Evolutionary conservation across 1,140 invertebrate species (phyloP).

Genomic region (Drosophila pallidifrons): DNA sequence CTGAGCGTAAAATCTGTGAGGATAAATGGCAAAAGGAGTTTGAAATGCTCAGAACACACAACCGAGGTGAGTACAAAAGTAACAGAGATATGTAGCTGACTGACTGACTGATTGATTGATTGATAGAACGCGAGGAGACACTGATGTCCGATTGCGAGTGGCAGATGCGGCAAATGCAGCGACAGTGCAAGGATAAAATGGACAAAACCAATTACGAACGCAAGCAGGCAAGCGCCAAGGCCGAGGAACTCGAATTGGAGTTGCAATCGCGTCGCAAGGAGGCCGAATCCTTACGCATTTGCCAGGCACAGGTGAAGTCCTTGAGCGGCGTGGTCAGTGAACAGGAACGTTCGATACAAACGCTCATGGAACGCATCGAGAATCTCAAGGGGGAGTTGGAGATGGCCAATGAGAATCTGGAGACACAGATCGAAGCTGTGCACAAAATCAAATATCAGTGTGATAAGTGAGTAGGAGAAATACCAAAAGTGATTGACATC

Average conservation of each 20-base stretch:
- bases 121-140: conserved; percentile 87
- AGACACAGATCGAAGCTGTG: conserved; percentile 86
- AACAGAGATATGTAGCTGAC: not conserved
- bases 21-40: conserved; percentile 88
- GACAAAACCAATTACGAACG: conserved; percentile 86
- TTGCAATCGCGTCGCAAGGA: conserved; percentile 85
- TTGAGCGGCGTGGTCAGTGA: conserved; percentile 87
- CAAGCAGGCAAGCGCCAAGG: conserved; percentile 86
- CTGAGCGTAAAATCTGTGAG: conserved; percentile 87
- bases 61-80: conserved; percentile 54
- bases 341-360: conserved; percentile 86
- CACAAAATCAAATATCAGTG: conserved; percentile 84
- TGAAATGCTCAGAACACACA: conserved; percentile 86
- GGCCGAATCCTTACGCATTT: conserved; percentile 86
- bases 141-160: conserved; percentile 90
- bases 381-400: conserved; percentile 85
- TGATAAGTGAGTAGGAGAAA: conserved; percentile 71
- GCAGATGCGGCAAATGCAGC: conserved; percentile 89
- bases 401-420: conserved; percentile 86
- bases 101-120: conserved; percentile 60
- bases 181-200: conserved; percentile 87
- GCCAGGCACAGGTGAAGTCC: conserved; percentile 87
- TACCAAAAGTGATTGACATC: not conserved
- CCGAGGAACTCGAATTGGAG: conserved; percentile 85
- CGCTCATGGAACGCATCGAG: conserved; percentile 87